A percentile compares a stretch with the other conserved stretches of the same genome.
phyloP scores from a whole-genome alignment of 2,113 vertebrate genomes.

The Aspidoscelis tigris region DNA sequence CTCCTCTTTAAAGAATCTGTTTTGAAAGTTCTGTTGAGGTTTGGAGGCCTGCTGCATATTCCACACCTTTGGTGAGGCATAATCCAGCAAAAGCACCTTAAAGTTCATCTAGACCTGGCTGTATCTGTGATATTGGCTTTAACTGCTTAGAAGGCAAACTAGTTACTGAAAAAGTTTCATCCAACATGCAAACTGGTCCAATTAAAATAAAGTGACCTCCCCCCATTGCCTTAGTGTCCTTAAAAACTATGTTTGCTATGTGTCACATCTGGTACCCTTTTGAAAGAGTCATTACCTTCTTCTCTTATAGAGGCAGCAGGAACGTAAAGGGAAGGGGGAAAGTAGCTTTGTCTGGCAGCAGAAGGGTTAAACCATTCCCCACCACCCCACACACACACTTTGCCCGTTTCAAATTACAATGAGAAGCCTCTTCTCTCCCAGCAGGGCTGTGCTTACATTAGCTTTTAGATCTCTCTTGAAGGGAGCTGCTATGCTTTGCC shows the following conservation, averaged over 20 bases:
- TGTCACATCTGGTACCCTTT: conserved; percentile 1
- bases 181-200: conserved; percentile 45
- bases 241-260: conserved; percentile 8
- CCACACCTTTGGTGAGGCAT: no score
- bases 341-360: conserved; percentile 71
- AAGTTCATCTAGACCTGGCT: no score
- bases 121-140: not conserved
- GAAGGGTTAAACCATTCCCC: conserved; percentile 84
- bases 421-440: conserved; percentile 97
- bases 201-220: conserved; percentile 30
- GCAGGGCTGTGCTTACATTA: conserved; percentile 91
- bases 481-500: conserved; percentile 87
- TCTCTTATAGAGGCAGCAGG: conserved; percentile 33
- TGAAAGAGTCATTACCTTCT: conserved; percentile 30
- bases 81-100: no score
- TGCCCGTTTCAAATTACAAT: conserved; percentile 97
- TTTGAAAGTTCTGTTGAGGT: no score
- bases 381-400: conserved; percentile 67
- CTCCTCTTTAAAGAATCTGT: not conserved
- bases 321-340: conserved; percentile 46
- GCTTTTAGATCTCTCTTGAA: conserved; percentile 89
- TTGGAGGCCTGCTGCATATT: no score
- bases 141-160: not conserved
- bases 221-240: conserved; percentile 20
- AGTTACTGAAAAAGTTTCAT: conserved; percentile 12